Evolutionary conservation across 2,797 vertebrate species (phyloP), one percentile per base, ranked within the genome.

Genomic region (Karalla daura): DNA sequence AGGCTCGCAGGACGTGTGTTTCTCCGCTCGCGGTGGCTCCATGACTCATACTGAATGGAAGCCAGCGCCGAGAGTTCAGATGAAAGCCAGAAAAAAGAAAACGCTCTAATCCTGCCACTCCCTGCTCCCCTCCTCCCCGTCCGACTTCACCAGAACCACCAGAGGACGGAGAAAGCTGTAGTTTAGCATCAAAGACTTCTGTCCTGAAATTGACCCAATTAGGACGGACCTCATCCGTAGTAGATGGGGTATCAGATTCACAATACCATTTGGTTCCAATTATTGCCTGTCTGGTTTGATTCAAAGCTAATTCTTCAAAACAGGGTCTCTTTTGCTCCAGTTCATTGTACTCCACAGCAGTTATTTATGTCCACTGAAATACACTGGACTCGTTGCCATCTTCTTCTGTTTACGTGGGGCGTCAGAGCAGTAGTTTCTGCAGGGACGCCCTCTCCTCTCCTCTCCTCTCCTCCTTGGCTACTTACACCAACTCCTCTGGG

Each of bases 11-110:
- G 80, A 83, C 65, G 52, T 52, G 52, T 45, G 63, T 63, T 75
- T 58, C 60, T 63, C 24, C 59, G 30, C 37, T n/a, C 17, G 32
- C 39, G 53, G 81, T 76, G 55, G 45, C 54, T 70, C 39, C 47
- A 56, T 91, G 91, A 92, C 73, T 93, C 90, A 88, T 35, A 8
- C 30, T 56, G 74, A 52, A 54, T 40, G 24, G 71, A 71, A 45
- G 70, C 60, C 74, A 74, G 60, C 45, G 46, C 49, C 8, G 15
- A 54, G 60, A 67, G 63, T 68, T n/a, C 74, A 70, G 81, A 89
- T 87, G 70, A 84, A 85, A 82, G 76, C 63, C 40, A 41, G 58
- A 80, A 84, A 80, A 80, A 73, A 46, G 51, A 55, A 67, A 58
- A 17, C 65, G 54, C 28, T 60, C 9, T 70, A 71, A 79, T 76